phyloP scores from a whole-genome alignment of 2,888 invertebrate species.

The Dicranocentrus wangi region DNA sequence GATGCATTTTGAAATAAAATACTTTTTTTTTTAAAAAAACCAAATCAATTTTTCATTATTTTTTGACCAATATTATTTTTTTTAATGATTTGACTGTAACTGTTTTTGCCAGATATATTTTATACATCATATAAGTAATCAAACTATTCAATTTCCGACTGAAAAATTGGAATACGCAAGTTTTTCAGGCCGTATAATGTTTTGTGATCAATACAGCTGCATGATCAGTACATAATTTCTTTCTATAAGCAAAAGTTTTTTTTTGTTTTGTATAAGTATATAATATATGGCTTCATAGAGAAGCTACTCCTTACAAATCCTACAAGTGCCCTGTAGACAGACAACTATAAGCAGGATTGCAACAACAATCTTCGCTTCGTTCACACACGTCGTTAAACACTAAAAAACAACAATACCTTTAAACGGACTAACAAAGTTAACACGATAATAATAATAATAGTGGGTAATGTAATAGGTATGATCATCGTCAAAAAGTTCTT shows the following conservation, averaged over 20 bases:
- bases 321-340: slow-evolving; percentile 53
- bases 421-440: too few species aligned
- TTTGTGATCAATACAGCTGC: slow-evolving; percentile 40
- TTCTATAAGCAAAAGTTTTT: slow-evolving; percentile 37
- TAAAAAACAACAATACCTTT: slow-evolving; percentile 27
- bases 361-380: slow-evolving; percentile 52
- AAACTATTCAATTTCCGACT: slow-evolving; percentile 50
- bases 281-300: slow-evolving; percentile 55
- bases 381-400: not conserved
- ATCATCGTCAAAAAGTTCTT: too few species aligned
- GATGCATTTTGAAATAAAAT: not conserved
- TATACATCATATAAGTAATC: slow-evolving; percentile 36
- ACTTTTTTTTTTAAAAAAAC: not conserved
- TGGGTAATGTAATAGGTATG: too few species aligned
- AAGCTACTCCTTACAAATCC: slow-evolving; percentile 33
- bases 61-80: slow-evolving; percentile 12
- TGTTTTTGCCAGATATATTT: not conserved
- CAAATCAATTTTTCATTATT: not conserved
- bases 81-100: slow-evolving; percentile 28
- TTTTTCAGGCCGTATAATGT: slow-evolving; percentile 54
- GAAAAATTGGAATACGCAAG: slow-evolving; percentile 48
- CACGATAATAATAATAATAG: too few species aligned
- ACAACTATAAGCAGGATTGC: slow-evolving; percentile 47
- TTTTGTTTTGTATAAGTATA: slow-evolving; percentile 15
- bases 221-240: slow-evolving; percentile 40